Percentiles rank a stretch among this genome's conserved stretches.
Conservation (phyloP, 2,888 invertebrate species). For the Syrista parreyssii region DNA sequence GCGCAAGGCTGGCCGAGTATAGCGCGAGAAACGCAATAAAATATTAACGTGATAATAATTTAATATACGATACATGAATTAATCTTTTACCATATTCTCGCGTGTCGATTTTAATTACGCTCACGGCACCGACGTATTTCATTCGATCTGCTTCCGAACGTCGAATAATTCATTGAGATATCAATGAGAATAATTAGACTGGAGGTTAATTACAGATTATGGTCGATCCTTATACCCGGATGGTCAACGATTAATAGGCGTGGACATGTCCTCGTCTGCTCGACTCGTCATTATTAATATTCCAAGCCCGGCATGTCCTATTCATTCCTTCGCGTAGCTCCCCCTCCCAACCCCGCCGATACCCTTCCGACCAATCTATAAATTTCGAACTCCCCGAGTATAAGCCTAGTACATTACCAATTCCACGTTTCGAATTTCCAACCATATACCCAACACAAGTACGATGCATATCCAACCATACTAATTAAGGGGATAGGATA, state of each 20-base stretch:
- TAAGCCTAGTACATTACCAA: not conserved
- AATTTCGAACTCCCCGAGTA: not conserved
- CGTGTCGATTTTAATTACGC: slow-evolving; percentile 22
- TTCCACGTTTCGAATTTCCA: not conserved
- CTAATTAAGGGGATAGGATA: not conserved
- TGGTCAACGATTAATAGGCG: not conserved
- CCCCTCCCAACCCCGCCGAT: no score
- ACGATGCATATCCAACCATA: not conserved
- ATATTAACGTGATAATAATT: slow-evolving; percentile 19
- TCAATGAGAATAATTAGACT: slow-evolving; percentile 2
- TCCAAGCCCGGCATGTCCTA: slow-evolving; percentile 35
- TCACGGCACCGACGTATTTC: not conserved
- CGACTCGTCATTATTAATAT: slow-evolving; percentile 47
- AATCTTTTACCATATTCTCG: slow-evolving; percentile 22
- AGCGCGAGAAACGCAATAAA: slow-evolving; percentile 3
- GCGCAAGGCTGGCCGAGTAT: not conserved
- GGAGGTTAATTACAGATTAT: not conserved
- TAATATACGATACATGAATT: slow-evolving; percentile 5
- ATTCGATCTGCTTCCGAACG: not conserved
- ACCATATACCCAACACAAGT: not conserved
- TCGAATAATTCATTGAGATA: not conserved
- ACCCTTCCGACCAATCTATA: not conserved
- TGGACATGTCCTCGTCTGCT: not conserved
- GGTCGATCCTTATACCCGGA: not conserved
- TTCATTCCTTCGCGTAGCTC: not conserved